A percentile compares a stretch with the other conserved stretches of the same genome.
Evolutionary conservation across 2,888 invertebrate genomes (phyloP).

Genomic region (Trichogramma dendrolimi): DNA sequence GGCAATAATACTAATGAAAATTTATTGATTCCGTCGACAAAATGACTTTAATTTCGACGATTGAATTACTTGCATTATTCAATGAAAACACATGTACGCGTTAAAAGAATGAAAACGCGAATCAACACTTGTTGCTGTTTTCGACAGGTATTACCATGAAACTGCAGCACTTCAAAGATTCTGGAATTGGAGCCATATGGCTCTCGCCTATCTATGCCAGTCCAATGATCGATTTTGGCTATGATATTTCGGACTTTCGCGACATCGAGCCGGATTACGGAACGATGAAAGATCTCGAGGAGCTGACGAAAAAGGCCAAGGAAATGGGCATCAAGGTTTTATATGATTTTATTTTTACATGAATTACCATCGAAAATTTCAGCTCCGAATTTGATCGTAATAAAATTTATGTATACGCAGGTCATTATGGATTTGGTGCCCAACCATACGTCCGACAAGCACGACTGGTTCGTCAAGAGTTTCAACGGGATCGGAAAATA

Average conservation of each 20-base stretch:
- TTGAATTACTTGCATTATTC: too few species aligned
- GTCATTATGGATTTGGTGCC: slow-evolving; percentile 67
- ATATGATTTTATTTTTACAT: slow-evolving; percentile 35
- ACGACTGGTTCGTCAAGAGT: slow-evolving; percentile 57
- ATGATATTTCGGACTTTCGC: slow-evolving; percentile 77
- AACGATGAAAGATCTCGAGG: slow-evolving; percentile 66
- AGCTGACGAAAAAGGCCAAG: slow-evolving; percentile 58
- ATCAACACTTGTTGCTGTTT: too few species aligned
- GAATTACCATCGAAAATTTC: background rate
- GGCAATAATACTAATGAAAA: too few species aligned
- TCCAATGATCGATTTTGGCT: slow-evolving; percentile 83
- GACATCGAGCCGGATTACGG: slow-evolving; percentile 72
- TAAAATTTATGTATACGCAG: slow-evolving; percentile 48
- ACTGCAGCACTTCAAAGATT: slow-evolving; percentile 62
- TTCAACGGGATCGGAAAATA: slow-evolving; percentile 43
- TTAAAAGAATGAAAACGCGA: too few species aligned
- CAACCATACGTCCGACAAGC: slow-evolving; percentile 55
- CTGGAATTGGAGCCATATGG: slow-evolving; percentile 75
- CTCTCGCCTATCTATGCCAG: slow-evolving; percentile 79
- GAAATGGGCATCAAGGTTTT: slow-evolving; percentile 55
- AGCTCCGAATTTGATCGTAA: background rate
- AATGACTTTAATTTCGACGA: too few species aligned
- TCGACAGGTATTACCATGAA: slow-evolving; percentile 57
- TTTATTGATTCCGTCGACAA: too few species aligned
- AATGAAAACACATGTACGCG: too few species aligned